These are phyloP conservation scores for Copsychus sechellarum DNA, from an alignment of 2,113 vertebrate genomes.

Conservation along the genomic window DNA sequence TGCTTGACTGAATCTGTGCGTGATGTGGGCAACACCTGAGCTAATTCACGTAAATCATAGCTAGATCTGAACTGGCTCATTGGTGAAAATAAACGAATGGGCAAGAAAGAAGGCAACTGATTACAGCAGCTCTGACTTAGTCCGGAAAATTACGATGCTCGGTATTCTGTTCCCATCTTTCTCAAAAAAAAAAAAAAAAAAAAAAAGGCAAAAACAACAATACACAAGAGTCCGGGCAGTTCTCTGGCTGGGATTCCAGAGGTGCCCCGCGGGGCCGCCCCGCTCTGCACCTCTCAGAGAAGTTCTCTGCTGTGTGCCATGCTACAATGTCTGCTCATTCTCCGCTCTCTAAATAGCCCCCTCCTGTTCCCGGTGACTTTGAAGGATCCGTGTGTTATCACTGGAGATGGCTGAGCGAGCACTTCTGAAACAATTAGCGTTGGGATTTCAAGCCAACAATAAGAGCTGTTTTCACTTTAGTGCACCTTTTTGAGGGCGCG, in stretches of 20 bases:
- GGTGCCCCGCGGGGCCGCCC: not conserved
- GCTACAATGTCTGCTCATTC: not conserved
- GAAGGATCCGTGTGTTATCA: conserved; percentile 22
- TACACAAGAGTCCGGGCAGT: not conserved
- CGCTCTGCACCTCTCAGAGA: not conserved
- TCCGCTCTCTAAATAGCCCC: not conserved
- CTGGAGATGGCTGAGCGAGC: conserved; percentile 30
- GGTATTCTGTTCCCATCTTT: not conserved
- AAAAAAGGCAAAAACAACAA: not conserved
- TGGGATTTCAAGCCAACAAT: conserved; percentile 2
- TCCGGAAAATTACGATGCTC: not conserved
- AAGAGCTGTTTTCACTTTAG: conserved; percentile 13
- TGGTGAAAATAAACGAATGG: not conserved
- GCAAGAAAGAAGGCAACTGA: not conserved
- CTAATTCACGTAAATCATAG: not conserved
- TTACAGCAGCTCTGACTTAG: not conserved
- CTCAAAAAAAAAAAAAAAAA: not conserved
- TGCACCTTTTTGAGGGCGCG: not conserved
- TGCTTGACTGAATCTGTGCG: conserved; percentile 4
- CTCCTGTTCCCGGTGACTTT: conserved; percentile 16
- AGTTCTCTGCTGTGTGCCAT: not conserved
- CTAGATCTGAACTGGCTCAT: not conserved
- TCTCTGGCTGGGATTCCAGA: not conserved
- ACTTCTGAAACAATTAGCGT: conserved; percentile 33
- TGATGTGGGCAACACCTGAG: not conserved